Evolutionary conservation across 2,113 vertebrate species (phyloP), one percentile per base, ranked within the genome.

Genomic region (Myodes glareolus): DNA sequence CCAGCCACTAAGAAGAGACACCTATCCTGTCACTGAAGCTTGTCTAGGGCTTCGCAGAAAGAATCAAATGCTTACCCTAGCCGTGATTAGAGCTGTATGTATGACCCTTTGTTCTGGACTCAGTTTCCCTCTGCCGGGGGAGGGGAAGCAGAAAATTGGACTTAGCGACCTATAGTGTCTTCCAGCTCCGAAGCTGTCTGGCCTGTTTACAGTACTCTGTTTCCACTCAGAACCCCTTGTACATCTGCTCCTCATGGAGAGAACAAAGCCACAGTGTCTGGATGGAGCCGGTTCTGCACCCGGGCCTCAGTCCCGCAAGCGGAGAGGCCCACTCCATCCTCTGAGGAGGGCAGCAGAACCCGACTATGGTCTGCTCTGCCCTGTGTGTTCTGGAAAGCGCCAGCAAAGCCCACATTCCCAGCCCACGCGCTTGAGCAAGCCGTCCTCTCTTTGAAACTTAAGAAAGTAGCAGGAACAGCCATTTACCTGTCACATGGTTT

Each of bases 401-500:
- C 86, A n/a, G 86, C 92, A 77, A 86, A 86, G 73, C 82, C 91
- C 86, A 67, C 88, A 94, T 94, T 95, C 93, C 63, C 63, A 96
- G 94, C 86, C 93, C 87, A 72, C 89, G 81, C 0, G 8, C 89
- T 72, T 68, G 58, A 96, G 91, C 85, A 73, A 92, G 94, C 88
- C 14, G 1, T 92, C 45, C 76, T 93, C 88, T 47, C 94, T 98
- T 97, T 97, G 97, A 97, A 97, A 98, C 55, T 73, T 95, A 97
- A 97, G 97, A 95, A 97, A 97, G 91, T 89, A 97, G 90, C 93
- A 94, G 96, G 73, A 91, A 75, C 78, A 84, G 82, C 89, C 73
- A 90, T 96, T 97, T 91, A 97, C 94, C 82, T 95, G 93, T 97
- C 97, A 96, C 94, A 88, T 96, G 97, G 91, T 91, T 97, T 98